A percentile compares a stretch with the other conserved stretches of the same genome.
Conservation (phyloP, 2,888 invertebrate species). For the Oxytorus armatus region DNA sequence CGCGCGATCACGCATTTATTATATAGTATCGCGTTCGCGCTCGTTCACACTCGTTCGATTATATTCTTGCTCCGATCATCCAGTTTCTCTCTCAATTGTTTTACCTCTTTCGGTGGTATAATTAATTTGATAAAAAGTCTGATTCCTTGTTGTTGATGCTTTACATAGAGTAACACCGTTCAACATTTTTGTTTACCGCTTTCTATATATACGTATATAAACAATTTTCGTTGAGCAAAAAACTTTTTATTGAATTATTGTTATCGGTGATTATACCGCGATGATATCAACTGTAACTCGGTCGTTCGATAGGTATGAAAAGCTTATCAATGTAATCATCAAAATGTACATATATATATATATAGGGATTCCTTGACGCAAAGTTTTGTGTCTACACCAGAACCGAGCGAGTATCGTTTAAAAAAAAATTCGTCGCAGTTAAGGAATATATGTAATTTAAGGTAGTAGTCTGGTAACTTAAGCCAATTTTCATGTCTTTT, state of each 20-base stretch:
- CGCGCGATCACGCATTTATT: slow-evolving; percentile 61
- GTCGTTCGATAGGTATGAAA: slow-evolving; percentile 53
- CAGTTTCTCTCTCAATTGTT: slow-evolving; percentile 9
- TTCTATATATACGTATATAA: not conserved
- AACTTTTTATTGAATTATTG: not conserved
- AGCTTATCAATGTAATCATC: slow-evolving; percentile 36
- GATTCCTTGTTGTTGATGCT: not conserved
- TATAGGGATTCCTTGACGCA: not conserved
- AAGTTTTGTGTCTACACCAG: no score
- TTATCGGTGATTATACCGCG: slow-evolving; percentile 38
- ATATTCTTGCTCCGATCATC: slow-evolving; percentile 22
- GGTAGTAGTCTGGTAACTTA: no score
- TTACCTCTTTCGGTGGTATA: not conserved
- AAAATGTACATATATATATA: not conserved
- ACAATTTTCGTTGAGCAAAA: no score
- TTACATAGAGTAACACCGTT: not conserved
- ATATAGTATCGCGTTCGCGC: slow-evolving; percentile 60
- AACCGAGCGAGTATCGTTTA: no score
- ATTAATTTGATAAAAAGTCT: not conserved
- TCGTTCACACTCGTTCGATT: slow-evolving; percentile 47
- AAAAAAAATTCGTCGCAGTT: no score
- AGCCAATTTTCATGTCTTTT: no score
- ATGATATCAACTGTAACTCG: slow-evolving; percentile 40
- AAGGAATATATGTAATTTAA: no score
- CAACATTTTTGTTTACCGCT: slow-evolving; percentile 2